Conservation (phyloP, 1,140 invertebrate genomes). For the Bombus balteatus region DNA sequence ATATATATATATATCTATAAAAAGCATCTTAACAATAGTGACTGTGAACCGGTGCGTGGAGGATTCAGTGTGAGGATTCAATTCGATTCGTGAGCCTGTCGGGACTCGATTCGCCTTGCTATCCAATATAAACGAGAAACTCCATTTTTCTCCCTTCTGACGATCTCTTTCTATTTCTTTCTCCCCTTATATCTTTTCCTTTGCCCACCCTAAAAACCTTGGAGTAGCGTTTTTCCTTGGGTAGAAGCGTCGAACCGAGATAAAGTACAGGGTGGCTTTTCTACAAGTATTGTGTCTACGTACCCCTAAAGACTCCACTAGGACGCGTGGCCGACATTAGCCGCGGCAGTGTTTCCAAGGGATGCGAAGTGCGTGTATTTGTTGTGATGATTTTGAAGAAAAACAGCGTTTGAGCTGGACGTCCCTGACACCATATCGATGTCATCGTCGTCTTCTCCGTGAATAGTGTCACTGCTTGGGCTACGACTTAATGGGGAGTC, state of each 20-base stretch:
- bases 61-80: slow-evolving; percentile 31
- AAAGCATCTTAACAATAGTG: slow-evolving; percentile 59
- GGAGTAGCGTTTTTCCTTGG: not conserved
- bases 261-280: not conserved
- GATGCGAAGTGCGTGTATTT: slow-evolving; percentile 22
- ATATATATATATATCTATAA: slow-evolving; percentile 59
- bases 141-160: not conserved
- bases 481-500: slow-evolving; percentile 75
- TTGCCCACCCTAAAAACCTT: not conserved
- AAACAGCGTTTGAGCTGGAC: slow-evolving; percentile 69
- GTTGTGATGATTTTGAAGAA: slow-evolving; percentile 60
- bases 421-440: slow-evolving; percentile 67
- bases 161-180: not conserved
- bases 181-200: not conserved
- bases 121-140: slow-evolving; percentile 10
- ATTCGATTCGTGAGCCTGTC: slow-evolving; percentile 14
- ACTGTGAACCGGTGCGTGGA: slow-evolving; percentile 46
- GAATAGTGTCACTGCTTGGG: slow-evolving; percentile 64
- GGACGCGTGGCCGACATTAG: slow-evolving; percentile 64
- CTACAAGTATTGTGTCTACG: slow-evolving; percentile 19
- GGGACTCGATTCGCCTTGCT: slow-evolving; percentile 1
- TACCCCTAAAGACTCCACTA: slow-evolving; percentile 67
- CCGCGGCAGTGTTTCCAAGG: slow-evolving; percentile 49
- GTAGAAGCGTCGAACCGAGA: slow-evolving; percentile 19
- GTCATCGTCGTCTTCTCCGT: slow-evolving; percentile 75